These are phyloP conservation scores for Dendroctonus valens DNA, from an alignment of 1,140 invertebrate species.

Conservation along the genomic window DNA sequence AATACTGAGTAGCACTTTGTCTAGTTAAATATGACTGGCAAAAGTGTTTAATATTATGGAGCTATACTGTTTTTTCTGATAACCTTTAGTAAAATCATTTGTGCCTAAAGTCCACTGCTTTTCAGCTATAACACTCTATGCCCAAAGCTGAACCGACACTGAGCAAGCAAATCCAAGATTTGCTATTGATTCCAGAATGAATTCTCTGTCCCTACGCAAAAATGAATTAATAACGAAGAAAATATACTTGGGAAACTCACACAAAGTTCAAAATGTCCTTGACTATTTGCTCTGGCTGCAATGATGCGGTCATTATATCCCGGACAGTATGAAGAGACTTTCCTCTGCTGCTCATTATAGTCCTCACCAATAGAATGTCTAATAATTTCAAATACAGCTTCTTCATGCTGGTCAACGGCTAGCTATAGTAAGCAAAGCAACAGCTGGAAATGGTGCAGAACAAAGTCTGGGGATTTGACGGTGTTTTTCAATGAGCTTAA, in stretches of 20 bases:
- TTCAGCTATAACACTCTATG: slow-evolving; percentile 44
- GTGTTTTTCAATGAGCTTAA: slow-evolving; percentile 55
- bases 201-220: slow-evolving; percentile 53
- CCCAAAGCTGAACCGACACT: slow-evolving; percentile 44
- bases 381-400: slow-evolving; percentile 55
- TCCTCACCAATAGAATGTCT: slow-evolving; percentile 51
- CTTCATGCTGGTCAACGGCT: slow-evolving; percentile 52
- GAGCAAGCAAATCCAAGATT: slow-evolving; percentile 57
- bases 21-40: slow-evolving; percentile 53
- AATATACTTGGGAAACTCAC: slow-evolving; percentile 43
- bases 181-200: slow-evolving; percentile 56
- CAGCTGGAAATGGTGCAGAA: slow-evolving; percentile 59
- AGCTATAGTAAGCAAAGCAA: slow-evolving; percentile 54
- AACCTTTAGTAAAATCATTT: slow-evolving; percentile 55
- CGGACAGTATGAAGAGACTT: slow-evolving; percentile 55
- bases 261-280: slow-evolving; percentile 54
- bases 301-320: slow-evolving; percentile 47
- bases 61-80: slow-evolving; percentile 53
- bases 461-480: slow-evolving; percentile 53
- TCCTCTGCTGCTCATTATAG: slow-evolving; percentile 53
- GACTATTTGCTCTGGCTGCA: slow-evolving; percentile 52
- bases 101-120: slow-evolving; percentile 52
- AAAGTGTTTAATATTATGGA: slow-evolving; percentile 52
- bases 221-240: not conserved
- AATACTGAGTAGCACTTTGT: slow-evolving; percentile 53